Evolutionary conservation across 2,797 vertebrate genomes (phyloP).

Genomic region (Bovichtus variegatus): DNA sequence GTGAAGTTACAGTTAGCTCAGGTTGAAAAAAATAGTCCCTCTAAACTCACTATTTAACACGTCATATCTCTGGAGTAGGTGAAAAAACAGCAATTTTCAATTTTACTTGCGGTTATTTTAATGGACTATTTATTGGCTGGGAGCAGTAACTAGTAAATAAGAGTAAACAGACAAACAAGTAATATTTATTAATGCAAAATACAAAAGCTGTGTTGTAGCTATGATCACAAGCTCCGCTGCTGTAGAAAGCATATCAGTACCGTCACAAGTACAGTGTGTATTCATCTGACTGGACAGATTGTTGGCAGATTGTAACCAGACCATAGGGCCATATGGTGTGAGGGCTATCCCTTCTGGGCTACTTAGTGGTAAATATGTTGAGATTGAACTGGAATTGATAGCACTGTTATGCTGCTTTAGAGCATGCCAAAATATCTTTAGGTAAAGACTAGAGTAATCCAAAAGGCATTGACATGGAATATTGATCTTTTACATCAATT

Average conservation of each 20-base stretch:
- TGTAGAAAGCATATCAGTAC: conserved; percentile 59
- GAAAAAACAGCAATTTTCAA: background rate
- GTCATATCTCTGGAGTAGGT: background rate
- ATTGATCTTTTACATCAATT: conserved; percentile 11
- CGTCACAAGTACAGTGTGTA: conserved; percentile 53
- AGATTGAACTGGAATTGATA: conserved; percentile 56
- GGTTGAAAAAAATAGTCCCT: background rate
- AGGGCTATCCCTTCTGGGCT: conserved; percentile 63
- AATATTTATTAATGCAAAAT: conserved; percentile 3
- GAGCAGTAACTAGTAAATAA: background rate
- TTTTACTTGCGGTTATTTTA: background rate
- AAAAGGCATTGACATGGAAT: background rate
- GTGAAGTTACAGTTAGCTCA: conserved; percentile 8
- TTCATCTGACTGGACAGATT: conserved; percentile 77
- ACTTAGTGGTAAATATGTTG: conserved; percentile 66
- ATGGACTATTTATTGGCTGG: background rate
- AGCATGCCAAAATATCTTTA: conserved; percentile 30
- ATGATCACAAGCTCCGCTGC: conserved; percentile 39
- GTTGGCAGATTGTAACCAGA: conserved; percentile 72
- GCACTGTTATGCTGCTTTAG: conserved; percentile 32
- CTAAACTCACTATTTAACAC: background rate
- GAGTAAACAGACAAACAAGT: conserved; percentile 15
- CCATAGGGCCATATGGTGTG: conserved; percentile 72
- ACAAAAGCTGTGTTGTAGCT: conserved; percentile 15
- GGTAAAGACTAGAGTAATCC: conserved; percentile 11